Conservation (phyloP, 2,113 vertebrate species). For the Vulpes ferrilata region DNA sequence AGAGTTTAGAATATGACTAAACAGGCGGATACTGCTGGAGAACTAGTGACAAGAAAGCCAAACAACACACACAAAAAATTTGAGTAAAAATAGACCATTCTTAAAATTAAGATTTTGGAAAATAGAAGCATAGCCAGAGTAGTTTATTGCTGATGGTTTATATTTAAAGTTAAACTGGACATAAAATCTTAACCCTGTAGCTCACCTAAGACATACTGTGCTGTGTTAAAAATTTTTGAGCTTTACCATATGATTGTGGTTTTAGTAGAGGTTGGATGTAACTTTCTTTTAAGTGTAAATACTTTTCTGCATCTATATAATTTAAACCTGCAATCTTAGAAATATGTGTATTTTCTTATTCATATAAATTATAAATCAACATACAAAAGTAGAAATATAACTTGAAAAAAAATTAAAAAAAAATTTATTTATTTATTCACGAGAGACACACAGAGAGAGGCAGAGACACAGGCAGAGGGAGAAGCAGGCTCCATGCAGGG, state of each 20-base stretch:
- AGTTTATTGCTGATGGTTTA: slow-evolving; percentile 47
- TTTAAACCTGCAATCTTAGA: slow-evolving; percentile 46
- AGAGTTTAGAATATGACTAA: slow-evolving; percentile 43
- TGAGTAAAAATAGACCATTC: not conserved
- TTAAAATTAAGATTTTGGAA: slow-evolving; percentile 51
- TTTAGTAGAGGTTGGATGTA: slow-evolving; percentile 40
- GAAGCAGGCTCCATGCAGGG: too few relatives aligned
- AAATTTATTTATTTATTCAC: too few relatives aligned
- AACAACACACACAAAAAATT: not conserved
- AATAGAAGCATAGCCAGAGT: not conserved
- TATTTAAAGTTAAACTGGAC: slow-evolving; percentile 30
- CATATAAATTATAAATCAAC: not conserved
- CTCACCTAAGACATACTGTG: not conserved
- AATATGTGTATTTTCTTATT: not conserved
- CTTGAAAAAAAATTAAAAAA: not conserved
- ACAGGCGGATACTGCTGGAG: not conserved
- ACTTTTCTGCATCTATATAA: slow-evolving; percentile 22
- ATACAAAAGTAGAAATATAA: slow-evolving; percentile 52
- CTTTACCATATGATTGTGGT: slow-evolving; percentile 20
- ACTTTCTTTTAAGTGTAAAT: slow-evolving; percentile 15
- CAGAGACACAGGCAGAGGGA: too few relatives aligned
- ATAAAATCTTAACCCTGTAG: not conserved
- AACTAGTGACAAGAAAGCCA: slow-evolving; percentile 36
- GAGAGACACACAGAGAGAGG: too few relatives aligned
- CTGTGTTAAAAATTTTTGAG: slow-evolving; percentile 13